Conservation (phyloP, 2,888 invertebrate species). For the Toxonevra muliebris region DNA sequence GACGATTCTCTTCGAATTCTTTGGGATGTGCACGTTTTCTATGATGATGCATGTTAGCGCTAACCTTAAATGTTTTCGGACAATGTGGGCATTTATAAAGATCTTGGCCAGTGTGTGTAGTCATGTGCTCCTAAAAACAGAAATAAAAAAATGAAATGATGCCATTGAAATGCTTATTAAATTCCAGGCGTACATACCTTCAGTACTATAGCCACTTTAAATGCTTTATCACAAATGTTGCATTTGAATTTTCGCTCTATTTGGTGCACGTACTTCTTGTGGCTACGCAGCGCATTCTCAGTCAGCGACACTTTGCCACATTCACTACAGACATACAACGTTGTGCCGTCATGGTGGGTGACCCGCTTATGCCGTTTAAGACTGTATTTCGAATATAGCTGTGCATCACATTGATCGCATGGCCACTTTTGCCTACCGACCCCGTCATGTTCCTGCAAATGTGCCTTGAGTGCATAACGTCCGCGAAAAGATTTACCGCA, state of each 20-base stretch:
- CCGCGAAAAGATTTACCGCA: conserved; percentile 41
- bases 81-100: conserved; percentile 50
- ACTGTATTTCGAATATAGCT: conserved; percentile 39
- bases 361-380: conserved; percentile 42
- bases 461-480: conserved; percentile 36
- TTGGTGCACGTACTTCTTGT: conserved; percentile 45
- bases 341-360: conserved; percentile 42
- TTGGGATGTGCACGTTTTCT: conserved; percentile 49
- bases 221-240: conserved; percentile 44
- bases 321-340: conserved; percentile 41
- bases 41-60: conserved; percentile 52
- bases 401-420: conserved; percentile 42
- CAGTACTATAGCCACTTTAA: conserved; percentile 40
- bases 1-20: conserved; percentile 47
- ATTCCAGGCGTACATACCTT: conserved; percentile 32
- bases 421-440: conserved; percentile 37
- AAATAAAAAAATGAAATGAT: not conserved
- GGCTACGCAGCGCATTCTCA: conserved; percentile 42
- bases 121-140: conserved; percentile 48
- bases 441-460: conserved; percentile 38
- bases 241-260: conserved; percentile 43
- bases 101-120: conserved; percentile 50
- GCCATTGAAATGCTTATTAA: not conserved
- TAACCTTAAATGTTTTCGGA: conserved; percentile 50
- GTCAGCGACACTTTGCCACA: conserved; percentile 45